These are phyloP conservation scores for Tenthredo distinguenda DNA, from an alignment of 2,888 invertebrate species.

Conservation along the genomic window DNA sequence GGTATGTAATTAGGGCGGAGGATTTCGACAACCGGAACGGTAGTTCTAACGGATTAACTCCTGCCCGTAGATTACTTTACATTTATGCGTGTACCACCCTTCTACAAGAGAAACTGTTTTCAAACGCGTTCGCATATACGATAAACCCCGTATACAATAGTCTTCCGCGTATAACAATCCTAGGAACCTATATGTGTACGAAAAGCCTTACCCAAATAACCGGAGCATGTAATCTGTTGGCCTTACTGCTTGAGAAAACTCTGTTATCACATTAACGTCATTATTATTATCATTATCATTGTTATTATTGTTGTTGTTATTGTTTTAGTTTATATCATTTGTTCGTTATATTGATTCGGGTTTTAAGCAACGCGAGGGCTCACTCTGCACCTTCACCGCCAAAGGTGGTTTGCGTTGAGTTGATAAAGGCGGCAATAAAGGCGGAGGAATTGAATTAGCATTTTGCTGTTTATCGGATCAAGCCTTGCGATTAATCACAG, in stretches of 20 bases:
- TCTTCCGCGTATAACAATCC: conserved; percentile 5
- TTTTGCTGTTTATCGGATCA: conserved; percentile 49
- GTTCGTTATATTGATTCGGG: not conserved
- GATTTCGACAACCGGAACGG: conserved; percentile 45
- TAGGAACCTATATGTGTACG: not conserved
- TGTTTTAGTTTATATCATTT: not conserved
- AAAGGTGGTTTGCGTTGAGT: conserved; percentile 19
- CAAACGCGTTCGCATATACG: conserved; percentile 1
- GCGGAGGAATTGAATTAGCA: conserved; percentile 42
- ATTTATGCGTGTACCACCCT: conserved; percentile 1
- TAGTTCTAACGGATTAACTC: conserved; percentile 47
- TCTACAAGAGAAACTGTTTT: conserved; percentile 26
- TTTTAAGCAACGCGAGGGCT: not conserved
- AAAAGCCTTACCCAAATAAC: conserved; percentile 27
- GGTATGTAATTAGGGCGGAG: conserved; percentile 27
- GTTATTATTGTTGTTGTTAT: not conserved
- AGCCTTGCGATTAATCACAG: conserved; percentile 46
- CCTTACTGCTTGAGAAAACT: conserved; percentile 29
- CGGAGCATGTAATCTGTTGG: conserved; percentile 9
- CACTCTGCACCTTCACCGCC: not conserved
- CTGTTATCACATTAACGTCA: not conserved
- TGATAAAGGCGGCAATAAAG: conserved; percentile 13
- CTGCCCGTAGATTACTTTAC: conserved; percentile 35
- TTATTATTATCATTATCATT: not conserved
- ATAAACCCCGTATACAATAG: conserved; percentile 41